A percentile compares a stretch with the other conserved stretches of the same genome.
These are phyloP conservation scores for Selenia dentaria DNA, from an alignment of 2,888 invertebrate species.

Conservation along the genomic window DNA sequence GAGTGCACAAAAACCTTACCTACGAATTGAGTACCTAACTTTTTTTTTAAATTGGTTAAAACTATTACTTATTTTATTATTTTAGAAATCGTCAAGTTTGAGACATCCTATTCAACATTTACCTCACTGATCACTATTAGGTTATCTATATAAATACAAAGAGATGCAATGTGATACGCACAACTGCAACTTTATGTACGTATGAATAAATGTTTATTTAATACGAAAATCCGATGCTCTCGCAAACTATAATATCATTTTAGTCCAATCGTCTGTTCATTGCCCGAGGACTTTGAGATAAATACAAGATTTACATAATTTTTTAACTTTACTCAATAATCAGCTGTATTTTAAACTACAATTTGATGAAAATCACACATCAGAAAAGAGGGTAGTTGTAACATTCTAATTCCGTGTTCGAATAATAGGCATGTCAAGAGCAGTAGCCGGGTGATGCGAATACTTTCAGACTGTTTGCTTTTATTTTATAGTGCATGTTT, in stretches of 20 bases:
- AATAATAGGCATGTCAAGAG: constrained; percentile 79
- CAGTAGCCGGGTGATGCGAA: constrained; percentile 70
- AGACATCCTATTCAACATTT: no score
- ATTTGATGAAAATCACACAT: not conserved
- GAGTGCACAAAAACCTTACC: no score
- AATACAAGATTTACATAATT: not conserved
- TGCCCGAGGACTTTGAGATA: not conserved
- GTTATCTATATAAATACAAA: no score
- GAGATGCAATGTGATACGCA: no score
- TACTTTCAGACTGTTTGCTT: constrained; percentile 77
- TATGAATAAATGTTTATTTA: no score
- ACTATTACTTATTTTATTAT: no score
- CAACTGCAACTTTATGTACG: no score
- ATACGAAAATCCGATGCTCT: no score
- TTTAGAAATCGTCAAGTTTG: no score
- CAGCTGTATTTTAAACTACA: not conserved
- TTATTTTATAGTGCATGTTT: constrained; percentile 80
- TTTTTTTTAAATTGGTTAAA: no score
- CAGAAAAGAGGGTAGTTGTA: constrained; percentile 30
- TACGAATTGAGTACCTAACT: no score
- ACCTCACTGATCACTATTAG: no score
- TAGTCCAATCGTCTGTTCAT: constrained; percentile 1
- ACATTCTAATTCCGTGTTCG: constrained; percentile 40
- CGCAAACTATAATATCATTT: constrained; percentile 2
- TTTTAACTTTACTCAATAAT: not conserved